Evolutionary conservation across 2,797 vertebrate genomes (phyloP).

Genomic region (Betta splendens): DNA sequence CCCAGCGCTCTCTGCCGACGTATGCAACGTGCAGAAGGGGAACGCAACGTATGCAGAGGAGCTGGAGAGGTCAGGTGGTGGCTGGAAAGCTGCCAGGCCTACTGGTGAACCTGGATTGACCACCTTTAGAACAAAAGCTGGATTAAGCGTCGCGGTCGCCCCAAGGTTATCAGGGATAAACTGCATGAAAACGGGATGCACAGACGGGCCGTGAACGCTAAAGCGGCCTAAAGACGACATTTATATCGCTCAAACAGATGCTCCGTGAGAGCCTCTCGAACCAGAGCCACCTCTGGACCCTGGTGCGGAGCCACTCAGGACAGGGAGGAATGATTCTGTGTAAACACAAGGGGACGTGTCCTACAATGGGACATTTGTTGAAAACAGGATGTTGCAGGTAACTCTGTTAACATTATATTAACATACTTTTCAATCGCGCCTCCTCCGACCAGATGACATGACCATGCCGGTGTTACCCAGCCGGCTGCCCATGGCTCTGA

Average conservation of each 20-base stretch:
- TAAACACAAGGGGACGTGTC: too few relatives aligned
- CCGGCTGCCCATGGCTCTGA: constrained; percentile 83
- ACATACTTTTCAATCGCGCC: background rate
- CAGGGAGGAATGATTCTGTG: too few relatives aligned
- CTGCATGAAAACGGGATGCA: too few relatives aligned
- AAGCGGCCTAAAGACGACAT: background rate
- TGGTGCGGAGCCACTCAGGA: too few relatives aligned
- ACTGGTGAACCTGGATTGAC: background rate
- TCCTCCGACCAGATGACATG: constrained; percentile 79
- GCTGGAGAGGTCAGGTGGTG: background rate
- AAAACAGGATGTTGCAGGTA: background rate
- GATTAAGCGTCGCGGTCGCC: background rate
- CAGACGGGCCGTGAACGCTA: background rate
- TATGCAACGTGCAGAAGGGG: too few relatives aligned
- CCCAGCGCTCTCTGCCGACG: too few relatives aligned
- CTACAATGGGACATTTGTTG: background rate
- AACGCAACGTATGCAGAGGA: too few relatives aligned
- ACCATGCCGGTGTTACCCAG: constrained; percentile 80
- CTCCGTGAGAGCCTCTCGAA: background rate
- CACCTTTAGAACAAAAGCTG: background rate
- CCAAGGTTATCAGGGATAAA: too few relatives aligned
- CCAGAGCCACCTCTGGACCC: too few relatives aligned
- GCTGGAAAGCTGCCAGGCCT: background rate
- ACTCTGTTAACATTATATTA: background rate
- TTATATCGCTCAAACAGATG: background rate